Evolutionary conservation across 2,113 vertebrate genomes (phyloP).

Genomic region (Heptranchias perlo): DNA sequence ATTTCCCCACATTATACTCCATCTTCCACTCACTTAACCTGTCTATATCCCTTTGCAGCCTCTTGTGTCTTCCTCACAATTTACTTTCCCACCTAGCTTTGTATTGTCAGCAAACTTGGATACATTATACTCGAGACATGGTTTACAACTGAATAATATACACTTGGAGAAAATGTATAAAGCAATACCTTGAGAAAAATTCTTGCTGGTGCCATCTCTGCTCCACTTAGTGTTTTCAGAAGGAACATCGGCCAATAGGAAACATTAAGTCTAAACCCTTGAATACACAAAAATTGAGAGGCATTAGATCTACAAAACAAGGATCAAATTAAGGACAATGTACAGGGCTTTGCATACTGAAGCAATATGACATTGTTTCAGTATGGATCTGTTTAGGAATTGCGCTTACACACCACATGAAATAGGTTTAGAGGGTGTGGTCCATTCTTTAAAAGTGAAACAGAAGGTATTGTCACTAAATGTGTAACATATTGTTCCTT

Average conservation of each 20-base stretch:
- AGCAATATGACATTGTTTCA: not conserved
- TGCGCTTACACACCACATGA: not conserved
- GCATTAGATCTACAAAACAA: not conserved
- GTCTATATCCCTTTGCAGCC: no score
- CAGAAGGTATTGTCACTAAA: not conserved
- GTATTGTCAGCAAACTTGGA: no score
- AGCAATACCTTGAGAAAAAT: constrained; percentile 93
- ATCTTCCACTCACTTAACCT: no score
- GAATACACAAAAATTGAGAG: constrained; percentile 21
- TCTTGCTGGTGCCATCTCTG: constrained; percentile 91
- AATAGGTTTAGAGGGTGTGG: not conserved
- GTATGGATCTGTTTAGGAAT: not conserved
- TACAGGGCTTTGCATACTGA: not conserved
- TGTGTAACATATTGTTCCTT: not conserved
- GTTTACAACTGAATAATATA: not conserved
- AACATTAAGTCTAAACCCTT: constrained; percentile 92
- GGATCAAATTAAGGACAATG: not conserved
- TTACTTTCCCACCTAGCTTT: no score
- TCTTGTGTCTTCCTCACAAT: no score
- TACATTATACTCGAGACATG: no score
- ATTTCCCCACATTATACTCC: no score
- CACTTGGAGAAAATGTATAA: not conserved
- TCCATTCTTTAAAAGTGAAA: not conserved
- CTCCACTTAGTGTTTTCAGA: constrained; percentile 93
- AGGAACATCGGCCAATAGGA: constrained; percentile 99